A percentile compares a stretch with the other conserved stretches of the same genome.
Evolutionary conservation across 2,888 invertebrate genomes (phyloP).

Genomic region (Psylliodes chrysocephalus): DNA sequence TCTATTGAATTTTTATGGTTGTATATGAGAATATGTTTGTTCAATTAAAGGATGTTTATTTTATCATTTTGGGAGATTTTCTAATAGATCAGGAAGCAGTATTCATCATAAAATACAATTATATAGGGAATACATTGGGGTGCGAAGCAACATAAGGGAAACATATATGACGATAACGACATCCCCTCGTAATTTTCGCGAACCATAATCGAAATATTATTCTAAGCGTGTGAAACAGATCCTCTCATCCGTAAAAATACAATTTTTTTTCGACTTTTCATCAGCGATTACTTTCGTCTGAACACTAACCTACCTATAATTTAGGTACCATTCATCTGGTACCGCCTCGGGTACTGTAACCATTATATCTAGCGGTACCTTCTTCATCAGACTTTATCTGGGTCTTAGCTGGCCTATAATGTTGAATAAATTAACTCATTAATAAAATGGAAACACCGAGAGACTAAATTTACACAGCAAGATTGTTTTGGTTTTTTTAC

Average conservation of each 20-base stretch:
- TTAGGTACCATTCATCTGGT: conserved; percentile 35
- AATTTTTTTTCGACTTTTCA: conserved; percentile 9
- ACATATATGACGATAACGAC: too few relatives aligned
- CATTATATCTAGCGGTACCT: conserved; percentile 43
- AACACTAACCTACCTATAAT: conserved; percentile 39
- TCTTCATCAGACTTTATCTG: conserved; percentile 37
- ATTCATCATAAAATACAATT: too few relatives aligned
- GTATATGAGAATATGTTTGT: too few relatives aligned
- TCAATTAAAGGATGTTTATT: too few relatives aligned
- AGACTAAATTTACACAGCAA: background rate
- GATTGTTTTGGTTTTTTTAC: too few relatives aligned
- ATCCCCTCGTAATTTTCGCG: background rate
- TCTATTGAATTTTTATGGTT: too few relatives aligned
- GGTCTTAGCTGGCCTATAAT: conserved; percentile 32
- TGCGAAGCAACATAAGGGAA: too few relatives aligned
- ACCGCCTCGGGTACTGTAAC: conserved; percentile 34
- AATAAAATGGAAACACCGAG: conserved; percentile 26
- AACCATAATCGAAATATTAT: background rate
- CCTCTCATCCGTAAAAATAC: conserved; percentile 13
- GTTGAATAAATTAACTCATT: conserved; percentile 34
- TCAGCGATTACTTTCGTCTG: conserved; percentile 32
- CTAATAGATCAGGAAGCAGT: too few relatives aligned
- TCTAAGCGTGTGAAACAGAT: background rate
- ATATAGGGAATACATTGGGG: too few relatives aligned
- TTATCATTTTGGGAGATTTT: too few relatives aligned